phyloP scores from a whole-genome alignment of 1,140 invertebrate species.

The Prorops nasuta region DNA sequence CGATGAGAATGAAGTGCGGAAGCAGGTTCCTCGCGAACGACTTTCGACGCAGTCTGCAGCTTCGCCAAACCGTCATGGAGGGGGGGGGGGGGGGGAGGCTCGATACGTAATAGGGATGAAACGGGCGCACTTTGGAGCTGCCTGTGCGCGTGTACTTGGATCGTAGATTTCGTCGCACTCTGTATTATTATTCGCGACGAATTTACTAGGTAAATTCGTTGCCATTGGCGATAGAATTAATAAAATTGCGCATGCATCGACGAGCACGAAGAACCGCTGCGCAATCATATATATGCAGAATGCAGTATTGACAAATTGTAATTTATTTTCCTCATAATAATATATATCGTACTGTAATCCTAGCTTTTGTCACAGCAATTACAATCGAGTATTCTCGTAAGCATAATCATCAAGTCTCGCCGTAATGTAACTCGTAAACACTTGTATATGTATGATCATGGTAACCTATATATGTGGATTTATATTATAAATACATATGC shows the following conservation, averaged over 20 bases:
- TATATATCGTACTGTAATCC: conserved; percentile 35
- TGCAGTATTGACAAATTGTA: conserved; percentile 52
- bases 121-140: no score
- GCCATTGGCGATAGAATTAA: not conserved
- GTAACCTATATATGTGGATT: conserved; percentile 51
- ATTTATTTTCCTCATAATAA: conserved; percentile 50
- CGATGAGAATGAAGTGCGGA: no score
- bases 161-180: not conserved
- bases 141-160: not conserved
- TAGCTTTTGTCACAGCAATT: conserved; percentile 37
- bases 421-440: conserved; percentile 45
- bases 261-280: not conserved
- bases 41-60: no score
- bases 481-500: conserved; percentile 53
- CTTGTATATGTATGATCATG: conserved; percentile 51
- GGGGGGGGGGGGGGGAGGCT: no score
- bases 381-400: conserved; percentile 30
- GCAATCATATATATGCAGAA: conserved; percentile 40
- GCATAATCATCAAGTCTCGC: conserved; percentile 33
- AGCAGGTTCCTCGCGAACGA: no score
- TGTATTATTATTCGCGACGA: not conserved
- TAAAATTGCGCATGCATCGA: not conserved
- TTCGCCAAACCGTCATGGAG: no score
- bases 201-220: not conserved
- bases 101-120: no score